Percentiles rank a stretch among this genome's conserved stretches.
These are phyloP conservation scores for Quadroppia sp. DNA, from an alignment of 2,888 invertebrate genomes.

Conservation along the genomic window DNA sequence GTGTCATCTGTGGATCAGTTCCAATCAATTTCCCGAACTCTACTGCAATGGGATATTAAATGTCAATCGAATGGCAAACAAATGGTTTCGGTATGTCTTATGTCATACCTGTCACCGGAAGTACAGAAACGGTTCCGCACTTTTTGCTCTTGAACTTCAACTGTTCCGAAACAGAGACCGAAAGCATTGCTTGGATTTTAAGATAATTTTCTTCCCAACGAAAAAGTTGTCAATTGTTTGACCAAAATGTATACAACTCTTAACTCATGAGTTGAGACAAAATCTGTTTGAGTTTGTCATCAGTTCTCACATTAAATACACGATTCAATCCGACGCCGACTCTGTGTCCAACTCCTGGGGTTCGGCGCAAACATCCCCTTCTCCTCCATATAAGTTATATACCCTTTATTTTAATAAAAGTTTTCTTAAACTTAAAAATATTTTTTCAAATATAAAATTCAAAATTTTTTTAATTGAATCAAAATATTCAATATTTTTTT, in stretches of 20 bases:
- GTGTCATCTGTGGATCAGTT: slow-evolving; percentile 39
- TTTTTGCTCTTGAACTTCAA: slow-evolving; percentile 46
- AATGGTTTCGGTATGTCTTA: neutral
- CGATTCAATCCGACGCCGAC: slow-evolving; percentile 14
- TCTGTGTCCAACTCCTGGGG: neutral
- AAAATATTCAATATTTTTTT: no score
- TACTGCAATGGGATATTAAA: slow-evolving; percentile 11
- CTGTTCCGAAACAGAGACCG: slow-evolving; percentile 46
- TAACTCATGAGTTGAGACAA: no score
- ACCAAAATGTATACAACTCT: no score
- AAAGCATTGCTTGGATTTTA: slow-evolving; percentile 44
- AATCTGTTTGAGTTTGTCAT: neutral
- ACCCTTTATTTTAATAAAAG: no score
- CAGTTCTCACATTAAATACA: neutral
- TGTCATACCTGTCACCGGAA: slow-evolving; percentile 42
- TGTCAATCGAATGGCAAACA: neutral
- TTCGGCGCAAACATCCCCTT: neutral
- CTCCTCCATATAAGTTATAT: no score
- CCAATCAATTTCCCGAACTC: slow-evolving; percentile 45
- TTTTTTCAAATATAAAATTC: no score
- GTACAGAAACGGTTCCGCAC: slow-evolving; percentile 43
- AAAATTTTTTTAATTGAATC: no score
- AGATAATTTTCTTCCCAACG: neutral
- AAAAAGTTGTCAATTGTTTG: no score
- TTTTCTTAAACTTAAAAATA: no score